Base-by-base conservation (phyloP, 2,888 invertebrate species). In the Xanthia icteritia region DNA sequence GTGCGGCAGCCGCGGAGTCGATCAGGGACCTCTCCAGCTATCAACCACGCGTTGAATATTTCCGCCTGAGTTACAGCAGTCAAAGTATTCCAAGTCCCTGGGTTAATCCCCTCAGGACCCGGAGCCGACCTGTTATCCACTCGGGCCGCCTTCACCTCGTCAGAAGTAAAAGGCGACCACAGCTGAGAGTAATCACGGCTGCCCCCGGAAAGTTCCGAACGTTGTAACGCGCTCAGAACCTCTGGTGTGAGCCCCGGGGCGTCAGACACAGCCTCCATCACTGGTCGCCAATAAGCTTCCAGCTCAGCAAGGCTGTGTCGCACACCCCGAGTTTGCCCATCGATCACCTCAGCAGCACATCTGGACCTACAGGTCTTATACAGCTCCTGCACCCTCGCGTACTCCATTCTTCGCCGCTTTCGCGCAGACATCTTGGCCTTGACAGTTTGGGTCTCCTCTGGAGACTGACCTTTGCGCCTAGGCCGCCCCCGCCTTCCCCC, bases 261-360 rank as follows among this genome's bases (percentile, higher is more conserved):
- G 0, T 65, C 77, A 0, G 84, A 83, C 83, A 84, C 76, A 0
- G 73, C 64, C 61, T 77, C 80, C 51, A 84, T 76, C 56, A 84
- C 68, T 0, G 83, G 83, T 13, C 76, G 76, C 81, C 78, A 83
- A 2, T 74, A 42, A 9, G 42, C 42, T 1, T 9, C 9, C 42
- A 42, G 42, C 42, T 42, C 42, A 9, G 42, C 9, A 42, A 42
- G 51, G 5, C 58, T 48, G 15, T 71, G 71, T 8, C 5, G 15
- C 0, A 68, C 36, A 1, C 68, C 72, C 36, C 72, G 70, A 51
- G 69, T 51, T 51, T 60, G 31, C 9, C 69, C 58, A 23, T 78
- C 77, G 0, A 78, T 78, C 1, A 78, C 58, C 0, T 78, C 65
- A 0, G 73, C 79, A 45, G 79, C 79, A 0, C 54, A 64, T 54